Percentiles rank a stretch among this genome's conserved stretches.
These are phyloP conservation scores for Nothobranchius furzeri DNA, from an alignment of 2,113 vertebrate species.

Conservation along the genomic window DNA sequence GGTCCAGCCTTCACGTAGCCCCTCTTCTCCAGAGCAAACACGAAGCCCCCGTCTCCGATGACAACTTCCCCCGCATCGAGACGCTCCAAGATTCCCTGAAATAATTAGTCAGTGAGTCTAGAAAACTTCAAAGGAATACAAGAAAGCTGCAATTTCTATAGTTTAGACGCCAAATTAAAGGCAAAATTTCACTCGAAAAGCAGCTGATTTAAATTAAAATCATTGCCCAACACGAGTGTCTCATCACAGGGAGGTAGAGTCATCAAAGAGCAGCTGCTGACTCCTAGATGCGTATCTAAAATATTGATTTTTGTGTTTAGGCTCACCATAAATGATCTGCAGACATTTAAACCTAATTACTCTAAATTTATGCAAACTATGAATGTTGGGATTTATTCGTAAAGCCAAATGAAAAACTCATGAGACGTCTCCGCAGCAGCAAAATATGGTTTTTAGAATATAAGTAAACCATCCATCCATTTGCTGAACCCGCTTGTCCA, in stretches of 20 bases:
- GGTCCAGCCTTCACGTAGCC: slow-evolving; percentile 97
- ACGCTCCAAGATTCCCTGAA: slow-evolving; percentile 83
- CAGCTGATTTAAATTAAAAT: not conserved
- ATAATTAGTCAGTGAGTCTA: not conserved
- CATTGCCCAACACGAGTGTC: not conserved
- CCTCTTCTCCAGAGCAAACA: slow-evolving; percentile 95
- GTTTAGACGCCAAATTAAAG: not conserved
- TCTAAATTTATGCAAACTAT: no score
- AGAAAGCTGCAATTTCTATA: not conserved
- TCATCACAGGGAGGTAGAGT: not conserved
- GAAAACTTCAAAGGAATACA: not conserved
- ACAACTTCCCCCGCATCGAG: slow-evolving; percentile 89
- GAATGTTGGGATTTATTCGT: no score
- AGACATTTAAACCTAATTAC: not conserved
- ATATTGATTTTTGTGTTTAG: not conserved
- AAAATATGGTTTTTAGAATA: no score
- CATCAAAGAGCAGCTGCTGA: slow-evolving; percentile 7
- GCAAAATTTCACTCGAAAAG: not conserved
- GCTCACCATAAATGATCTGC: not conserved
- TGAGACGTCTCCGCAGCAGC: no score
- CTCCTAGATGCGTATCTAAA: not conserved
- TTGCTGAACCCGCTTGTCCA: no score
- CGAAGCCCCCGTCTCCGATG: slow-evolving; percentile 96
- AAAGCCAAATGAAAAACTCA: no score
- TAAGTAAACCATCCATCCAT: no score